Base-by-base conservation (phyloP, 2,888 invertebrate genomes). In the Epinotia brunnichana region DNA sequence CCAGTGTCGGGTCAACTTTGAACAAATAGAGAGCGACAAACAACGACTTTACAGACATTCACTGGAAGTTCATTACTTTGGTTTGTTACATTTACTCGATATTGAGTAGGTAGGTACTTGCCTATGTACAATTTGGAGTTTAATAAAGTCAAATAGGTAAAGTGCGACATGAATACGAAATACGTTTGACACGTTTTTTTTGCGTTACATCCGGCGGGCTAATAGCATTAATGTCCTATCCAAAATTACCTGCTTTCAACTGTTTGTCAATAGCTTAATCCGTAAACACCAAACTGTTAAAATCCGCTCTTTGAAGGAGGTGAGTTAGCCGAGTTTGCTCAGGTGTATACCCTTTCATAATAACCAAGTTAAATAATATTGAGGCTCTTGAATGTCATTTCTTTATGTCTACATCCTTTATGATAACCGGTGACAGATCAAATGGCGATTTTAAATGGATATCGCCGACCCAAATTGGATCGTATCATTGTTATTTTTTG, bases 221-320 rank as follows among this genome's bases (percentile, higher is more conserved):
- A 74, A 79, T 80, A 80, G 79, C 82, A 83, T 83, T 83, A 83
- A 85, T 85, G 83, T 84, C 79, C 80, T 81, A 82, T 83, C 81
- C 78, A 83, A 84, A 86, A 88, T 91, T 91, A 91, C 91, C 90
- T 90, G 90, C 89, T 86, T 87, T 87, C 82, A 86, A 83, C 85
- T 84, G 77, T 89, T 91, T 91, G 90, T 90, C 87, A 88, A 88
- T 89, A 84, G 83, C 81, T 82, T 88, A 87, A 90, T 91, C 90
- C 84, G 90, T 87, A 90, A 91, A 92, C 86, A 91, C 79, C 79
- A 87, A 92, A 91, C 91, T 91, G 91, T 91, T 87, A 91, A 91
- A 91, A 90, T 91, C 90, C 87, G 79, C 83, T 87, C 89, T 90
- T 89, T 88, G 89, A 86, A 85, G 87, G 83, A 80, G 79, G 56